Conservation (phyloP, 2,888 invertebrate genomes). For the Dynastes grantii region DNA sequence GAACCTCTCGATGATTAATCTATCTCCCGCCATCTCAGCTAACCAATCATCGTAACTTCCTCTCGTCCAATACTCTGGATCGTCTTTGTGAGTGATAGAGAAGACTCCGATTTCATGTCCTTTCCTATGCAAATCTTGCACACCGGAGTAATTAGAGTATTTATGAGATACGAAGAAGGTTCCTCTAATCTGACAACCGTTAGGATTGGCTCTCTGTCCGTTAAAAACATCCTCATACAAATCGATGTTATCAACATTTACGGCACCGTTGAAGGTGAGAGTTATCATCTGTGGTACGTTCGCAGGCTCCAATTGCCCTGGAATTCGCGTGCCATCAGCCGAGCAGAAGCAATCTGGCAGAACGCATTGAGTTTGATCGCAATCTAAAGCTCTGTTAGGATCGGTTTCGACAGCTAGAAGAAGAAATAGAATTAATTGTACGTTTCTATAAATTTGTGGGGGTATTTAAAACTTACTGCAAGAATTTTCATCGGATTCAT, state of each 20-base stretch:
- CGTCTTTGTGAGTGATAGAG: conserved; percentile 93
- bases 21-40: conserved; percentile 94
- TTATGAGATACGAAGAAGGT: conserved; percentile 95
- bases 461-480: conserved; percentile 83
- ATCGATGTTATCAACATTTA: conserved; percentile 94
- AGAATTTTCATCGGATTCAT: conserved; percentile 95
- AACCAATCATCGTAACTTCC: conserved; percentile 94
- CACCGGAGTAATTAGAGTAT: conserved; percentile 91
- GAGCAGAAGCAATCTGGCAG: conserved; percentile 95
- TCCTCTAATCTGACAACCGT: conserved; percentile 90
- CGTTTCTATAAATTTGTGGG: too few species aligned
- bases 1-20: conserved; percentile 90
- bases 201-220: conserved; percentile 88
- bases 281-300: conserved; percentile 96
- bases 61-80: conserved; percentile 91
- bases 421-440: neutral
- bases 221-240: conserved; percentile 93
- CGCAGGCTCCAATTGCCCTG: conserved; percentile 85
- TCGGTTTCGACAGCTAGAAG: conserved; percentile 88
- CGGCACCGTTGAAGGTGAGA: conserved; percentile 93
- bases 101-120: conserved; percentile 95
- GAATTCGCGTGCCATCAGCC: conserved; percentile 91
- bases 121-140: conserved; percentile 90
- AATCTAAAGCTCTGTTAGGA: conserved; percentile 93
- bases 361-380: conserved; percentile 90